Percentiles rank a stretch among this genome's conserved stretches.
Evolutionary conservation across 2,113 vertebrate species (phyloP).

Genomic region (Nycticryphes semicollaris): DNA sequence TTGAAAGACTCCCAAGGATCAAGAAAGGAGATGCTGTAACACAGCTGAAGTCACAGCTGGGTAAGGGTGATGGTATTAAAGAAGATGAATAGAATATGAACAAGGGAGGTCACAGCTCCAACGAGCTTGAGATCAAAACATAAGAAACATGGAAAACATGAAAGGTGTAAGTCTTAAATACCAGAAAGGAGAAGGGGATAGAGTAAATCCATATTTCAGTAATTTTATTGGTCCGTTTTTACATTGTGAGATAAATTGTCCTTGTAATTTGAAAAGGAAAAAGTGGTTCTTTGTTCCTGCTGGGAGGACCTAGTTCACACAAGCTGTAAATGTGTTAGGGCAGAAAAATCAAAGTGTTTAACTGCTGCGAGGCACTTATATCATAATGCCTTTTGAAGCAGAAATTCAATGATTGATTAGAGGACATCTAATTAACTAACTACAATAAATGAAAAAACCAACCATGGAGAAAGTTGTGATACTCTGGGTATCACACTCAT

Average conservation of each 20-base stretch:
- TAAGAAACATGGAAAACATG: background rate
- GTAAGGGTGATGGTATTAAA: background rate
- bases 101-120: background rate
- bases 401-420: conserved; percentile 46
- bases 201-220: background rate
- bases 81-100: background rate
- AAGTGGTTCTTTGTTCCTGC: conserved; percentile 3
- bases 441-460: background rate
- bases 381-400: background rate
- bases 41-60: background rate
- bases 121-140: background rate
- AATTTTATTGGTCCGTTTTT: background rate
- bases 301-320: background rate
- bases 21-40: background rate
- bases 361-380: background rate
- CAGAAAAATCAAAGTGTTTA: conserved; percentile 45
- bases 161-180: background rate
- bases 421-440: conserved; percentile 55
- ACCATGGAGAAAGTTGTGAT: background rate
- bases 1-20: background rate
- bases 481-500: conserved; percentile 2
- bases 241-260: background rate
- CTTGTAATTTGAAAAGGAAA: background rate
- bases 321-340: conserved; percentile 17
- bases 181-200: background rate